Evolutionary conservation across 2,888 invertebrate species (phyloP), one percentile per base, ranked within the genome.

Genomic region (Andrena hattorfiana): DNA sequence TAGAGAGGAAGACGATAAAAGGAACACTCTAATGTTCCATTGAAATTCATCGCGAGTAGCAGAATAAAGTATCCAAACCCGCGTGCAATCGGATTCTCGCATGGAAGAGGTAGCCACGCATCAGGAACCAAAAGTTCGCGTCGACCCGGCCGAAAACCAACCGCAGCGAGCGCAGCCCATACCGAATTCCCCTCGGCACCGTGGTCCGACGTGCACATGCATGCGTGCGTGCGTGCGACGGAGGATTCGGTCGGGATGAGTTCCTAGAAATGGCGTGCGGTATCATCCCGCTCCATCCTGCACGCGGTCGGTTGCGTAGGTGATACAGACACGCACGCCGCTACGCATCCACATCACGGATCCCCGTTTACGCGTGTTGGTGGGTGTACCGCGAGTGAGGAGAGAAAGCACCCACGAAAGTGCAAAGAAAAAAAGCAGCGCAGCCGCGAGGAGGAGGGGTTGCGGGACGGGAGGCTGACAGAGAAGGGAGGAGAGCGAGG

Each of bases 231-330:
- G 86, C 87, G 60, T 84, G 87, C 80, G 83, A 83, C 85, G 82
- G 72, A 82, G 84, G 87, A 88, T 89, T 85, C 83, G 87, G 85
- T 60, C 77, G 83, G 88, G 89, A 89, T 87, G 89, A 89, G 89
- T 93, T 92, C 93, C 88, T 89, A 89, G 92, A 93, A 93, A 89
- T 92, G 86, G 90, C 91, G 90, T 91, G 91, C 89, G 87, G 89
- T 91, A 92, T 91, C 92, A 89, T 90, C 87, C 88, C 85, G 87
- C 87, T 85, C 84, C 85, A 89, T 88, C 85, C 88, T 83, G 85
- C 85, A 73, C 75, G 78, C 88, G 86, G 86, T 87, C 90, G 85
- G 89, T 87, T 91, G 91, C 91, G 91, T 91, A 91, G 91, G 91
- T 91, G 91, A 91, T 89, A 85, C 88, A 88, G 77, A 82, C 88